Conservation (phyloP, 2,797 vertebrate species). For the Paratrypauchen microcephalus region DNA sequence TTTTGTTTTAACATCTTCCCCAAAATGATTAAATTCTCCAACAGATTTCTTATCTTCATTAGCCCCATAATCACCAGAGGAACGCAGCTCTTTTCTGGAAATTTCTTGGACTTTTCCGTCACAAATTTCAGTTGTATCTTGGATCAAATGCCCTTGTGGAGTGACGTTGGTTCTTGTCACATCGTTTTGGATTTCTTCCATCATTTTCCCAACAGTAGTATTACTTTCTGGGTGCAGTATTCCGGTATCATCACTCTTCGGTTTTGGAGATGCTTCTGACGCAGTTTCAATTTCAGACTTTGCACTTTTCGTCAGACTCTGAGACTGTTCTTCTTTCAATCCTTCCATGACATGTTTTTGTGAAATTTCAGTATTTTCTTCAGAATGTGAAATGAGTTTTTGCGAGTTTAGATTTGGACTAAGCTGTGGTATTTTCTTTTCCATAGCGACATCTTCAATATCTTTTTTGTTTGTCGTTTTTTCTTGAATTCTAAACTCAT, state of each 20-base stretch:
- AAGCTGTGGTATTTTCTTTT: neutral
- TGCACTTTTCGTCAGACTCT: neutral
- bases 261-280: neutral
- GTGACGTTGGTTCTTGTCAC: neutral
- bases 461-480: neutral
- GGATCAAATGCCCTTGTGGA: neutral
- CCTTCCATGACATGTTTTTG: neutral
- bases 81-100: too few species aligned
- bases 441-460: neutral
- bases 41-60: neutral
- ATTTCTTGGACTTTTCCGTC: neutral
- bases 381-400: neutral
- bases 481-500: neutral
- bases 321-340: neutral
- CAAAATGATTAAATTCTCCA: neutral
- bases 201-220: neutral
- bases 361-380: neutral
- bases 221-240: neutral
- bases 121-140: neutral
- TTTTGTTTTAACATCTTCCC: too few species aligned
- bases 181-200: neutral
- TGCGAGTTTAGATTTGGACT: neutral
- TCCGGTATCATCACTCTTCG: accelerated
- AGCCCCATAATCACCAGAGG: neutral
- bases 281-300: neutral